Evolutionary conservation across 1,140 invertebrate genomes (phyloP).

Genomic region (Panonychus citri): DNA sequence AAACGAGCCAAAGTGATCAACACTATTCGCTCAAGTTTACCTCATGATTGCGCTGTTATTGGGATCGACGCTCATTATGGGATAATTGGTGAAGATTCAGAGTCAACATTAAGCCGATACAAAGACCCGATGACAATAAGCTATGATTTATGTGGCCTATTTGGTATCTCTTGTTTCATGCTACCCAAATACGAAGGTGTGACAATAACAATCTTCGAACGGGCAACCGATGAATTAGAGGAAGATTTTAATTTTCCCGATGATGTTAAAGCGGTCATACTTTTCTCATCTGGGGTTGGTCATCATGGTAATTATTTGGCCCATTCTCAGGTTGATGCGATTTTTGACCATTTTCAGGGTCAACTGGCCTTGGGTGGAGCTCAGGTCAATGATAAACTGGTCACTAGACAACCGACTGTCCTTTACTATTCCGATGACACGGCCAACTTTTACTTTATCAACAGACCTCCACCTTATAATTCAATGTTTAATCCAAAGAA

Average conservation of each 20-base stretch:
- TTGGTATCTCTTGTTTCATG: not conserved
- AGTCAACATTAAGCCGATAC: not conserved
- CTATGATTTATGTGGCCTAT: not conserved
- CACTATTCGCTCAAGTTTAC: not conserved
- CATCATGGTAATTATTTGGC: not conserved
- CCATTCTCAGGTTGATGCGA: not conserved
- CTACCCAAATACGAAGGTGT: not conserved
- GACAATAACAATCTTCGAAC: not conserved
- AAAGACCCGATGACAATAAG: not conserved
- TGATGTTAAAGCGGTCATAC: not conserved
- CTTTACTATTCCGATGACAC: not conserved
- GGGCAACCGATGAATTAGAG: not conserved
- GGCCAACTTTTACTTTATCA: not conserved
- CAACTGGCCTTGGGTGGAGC: not conserved
- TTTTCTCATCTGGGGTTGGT: not conserved
- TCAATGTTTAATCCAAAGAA: not conserved
- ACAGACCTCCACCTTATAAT: constrained; percentile 1
- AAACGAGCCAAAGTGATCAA: constrained; percentile 1
- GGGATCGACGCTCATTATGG: constrained; percentile 2
- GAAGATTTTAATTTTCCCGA: no score
- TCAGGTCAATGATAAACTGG: not conserved
- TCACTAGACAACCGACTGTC: not conserved
- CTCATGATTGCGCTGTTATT: not conserved
- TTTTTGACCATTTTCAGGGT: not conserved
- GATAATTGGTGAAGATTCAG: not conserved